Percentiles rank a stretch among this genome's conserved stretches.
Evolutionary conservation across 2,113 vertebrate species (phyloP).

Genomic region (Anolis sagrei): DNA sequence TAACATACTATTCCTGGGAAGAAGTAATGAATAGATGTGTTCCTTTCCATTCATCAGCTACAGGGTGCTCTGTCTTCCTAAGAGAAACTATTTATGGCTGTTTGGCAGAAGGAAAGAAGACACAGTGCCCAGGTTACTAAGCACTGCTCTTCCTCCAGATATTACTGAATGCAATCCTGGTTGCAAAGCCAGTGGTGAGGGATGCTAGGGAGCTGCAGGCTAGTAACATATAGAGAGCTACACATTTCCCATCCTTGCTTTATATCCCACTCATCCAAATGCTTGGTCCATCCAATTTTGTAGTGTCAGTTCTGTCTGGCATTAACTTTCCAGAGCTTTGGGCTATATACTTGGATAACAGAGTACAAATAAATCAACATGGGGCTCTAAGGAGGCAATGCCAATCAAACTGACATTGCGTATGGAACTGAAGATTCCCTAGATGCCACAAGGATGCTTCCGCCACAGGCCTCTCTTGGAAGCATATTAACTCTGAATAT

Average conservation of each 20-base stretch:
- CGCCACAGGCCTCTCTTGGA: neutral
- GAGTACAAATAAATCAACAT: too few species aligned
- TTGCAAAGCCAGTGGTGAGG: neutral
- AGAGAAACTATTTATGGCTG: neutral
- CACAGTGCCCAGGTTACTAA: neutral
- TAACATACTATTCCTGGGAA: conserved; percentile 14
- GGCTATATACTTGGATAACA: neutral
- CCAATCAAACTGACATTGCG: too few species aligned
- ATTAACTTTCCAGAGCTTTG: neutral
- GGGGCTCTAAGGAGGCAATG: too few species aligned
- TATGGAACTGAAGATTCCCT: neutral
- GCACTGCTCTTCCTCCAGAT: neutral
- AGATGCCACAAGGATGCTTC: neutral
- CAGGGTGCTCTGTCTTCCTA: neutral
- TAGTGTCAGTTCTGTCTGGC: neutral
- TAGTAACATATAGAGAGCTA: neutral
- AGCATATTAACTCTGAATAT: neutral
- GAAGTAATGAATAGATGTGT: neutral
- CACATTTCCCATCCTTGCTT: neutral
- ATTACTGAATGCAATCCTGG: neutral
- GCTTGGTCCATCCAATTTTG: neutral
- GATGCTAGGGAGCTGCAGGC: neutral
- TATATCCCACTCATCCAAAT: neutral
- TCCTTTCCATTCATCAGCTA: neutral
- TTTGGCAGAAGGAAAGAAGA: neutral